A percentile compares a stretch with the other conserved stretches of the same genome.
Conservation (phyloP, 2,888 invertebrate species). For the Plebejus melissa region DNA sequence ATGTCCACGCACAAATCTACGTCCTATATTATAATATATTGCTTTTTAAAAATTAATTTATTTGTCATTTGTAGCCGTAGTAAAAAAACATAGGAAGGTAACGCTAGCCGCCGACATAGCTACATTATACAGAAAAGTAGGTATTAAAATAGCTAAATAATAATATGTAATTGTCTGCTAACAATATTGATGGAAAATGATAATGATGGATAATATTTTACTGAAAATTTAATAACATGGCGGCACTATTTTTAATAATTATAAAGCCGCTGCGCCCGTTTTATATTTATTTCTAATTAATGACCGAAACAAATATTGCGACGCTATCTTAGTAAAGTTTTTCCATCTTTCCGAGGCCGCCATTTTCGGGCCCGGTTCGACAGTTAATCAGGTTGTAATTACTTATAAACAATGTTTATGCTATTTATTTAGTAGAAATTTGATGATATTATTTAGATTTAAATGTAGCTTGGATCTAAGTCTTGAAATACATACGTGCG, state of each 20-base stretch:
- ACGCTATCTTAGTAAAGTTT: constrained; percentile 51
- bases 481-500: no score
- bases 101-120: background rate
- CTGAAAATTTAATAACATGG: background rate
- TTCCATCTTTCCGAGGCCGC: constrained; percentile 51
- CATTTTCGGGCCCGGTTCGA: constrained; percentile 40
- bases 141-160: background rate
- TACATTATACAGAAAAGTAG: background rate
- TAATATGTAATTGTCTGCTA: background rate
- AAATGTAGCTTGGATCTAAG: no score
- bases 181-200: background rate
- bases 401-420: background rate
- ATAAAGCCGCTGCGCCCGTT: constrained; percentile 19
- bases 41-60: no score
- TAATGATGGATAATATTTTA: background rate
- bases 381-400: constrained; percentile 30
- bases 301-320: constrained; percentile 53
- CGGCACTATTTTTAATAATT: constrained; percentile 21
- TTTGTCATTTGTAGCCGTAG: no score
- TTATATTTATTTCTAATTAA: constrained; percentile 54
- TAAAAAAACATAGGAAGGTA: background rate
- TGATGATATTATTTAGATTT: no score
- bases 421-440: constrained; percentile 1
- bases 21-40: no score
- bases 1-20: no score